These are phyloP conservation scores for Acanthopleura granulata DNA, from an alignment of 2,888 invertebrate genomes.

Conservation along the genomic window DNA sequence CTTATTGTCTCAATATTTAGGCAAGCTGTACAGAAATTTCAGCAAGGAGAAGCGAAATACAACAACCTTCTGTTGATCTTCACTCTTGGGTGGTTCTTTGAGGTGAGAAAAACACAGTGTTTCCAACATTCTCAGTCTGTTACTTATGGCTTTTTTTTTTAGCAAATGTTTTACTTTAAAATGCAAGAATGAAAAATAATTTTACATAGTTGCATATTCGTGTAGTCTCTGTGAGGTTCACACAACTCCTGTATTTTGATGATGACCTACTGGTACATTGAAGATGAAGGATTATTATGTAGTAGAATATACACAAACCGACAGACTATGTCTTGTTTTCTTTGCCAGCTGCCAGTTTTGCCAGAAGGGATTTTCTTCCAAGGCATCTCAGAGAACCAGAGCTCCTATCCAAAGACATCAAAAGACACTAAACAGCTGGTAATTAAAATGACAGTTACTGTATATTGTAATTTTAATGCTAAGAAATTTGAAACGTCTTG, in stretches of 20 bases:
- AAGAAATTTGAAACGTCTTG: no score
- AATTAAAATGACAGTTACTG: not conserved
- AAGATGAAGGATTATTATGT: no score
- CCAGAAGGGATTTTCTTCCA: conserved; percentile 31
- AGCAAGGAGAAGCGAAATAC: conserved; percentile 21
- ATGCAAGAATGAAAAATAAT: no score
- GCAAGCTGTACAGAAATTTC: not conserved
- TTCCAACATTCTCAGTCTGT: no score
- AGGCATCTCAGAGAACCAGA: conserved; percentile 5
- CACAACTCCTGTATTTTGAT: no score
- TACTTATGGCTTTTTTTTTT: conserved; percentile 16
- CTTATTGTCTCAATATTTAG: not conserved
- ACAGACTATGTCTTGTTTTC: not conserved
- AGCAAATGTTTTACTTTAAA: no score
- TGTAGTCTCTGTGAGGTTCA: no score
- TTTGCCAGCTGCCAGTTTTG: conserved; percentile 11
- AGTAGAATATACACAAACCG: no score
- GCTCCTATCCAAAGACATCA: conserved; percentile 13
- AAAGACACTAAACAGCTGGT: not conserved
- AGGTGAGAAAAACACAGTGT: conserved; percentile 71
- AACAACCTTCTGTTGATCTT: conserved; percentile 75
- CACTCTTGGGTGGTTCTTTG: conserved; percentile 85
- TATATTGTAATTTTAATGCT: no score
- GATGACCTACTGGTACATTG: no score
- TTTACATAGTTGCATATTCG: no score